These are phyloP conservation scores for Asteroscopus sphinx DNA, from an alignment of 2,888 invertebrate genomes.

Conservation along the genomic window DNA sequence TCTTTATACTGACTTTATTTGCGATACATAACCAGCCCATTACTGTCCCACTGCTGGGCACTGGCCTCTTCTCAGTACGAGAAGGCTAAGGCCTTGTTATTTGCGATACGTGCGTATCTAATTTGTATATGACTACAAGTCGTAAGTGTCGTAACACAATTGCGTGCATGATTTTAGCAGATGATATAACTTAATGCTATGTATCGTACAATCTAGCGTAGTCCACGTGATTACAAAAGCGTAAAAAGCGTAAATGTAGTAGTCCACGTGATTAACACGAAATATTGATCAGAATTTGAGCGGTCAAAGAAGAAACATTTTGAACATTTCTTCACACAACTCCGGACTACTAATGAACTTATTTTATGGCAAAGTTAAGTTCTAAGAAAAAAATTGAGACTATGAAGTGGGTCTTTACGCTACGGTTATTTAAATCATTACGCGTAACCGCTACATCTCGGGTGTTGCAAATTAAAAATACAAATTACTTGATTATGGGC, in stretches of 20 bases:
- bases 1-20: slow-evolving; percentile 19
- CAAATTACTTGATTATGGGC: slow-evolving; percentile 47
- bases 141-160: slow-evolving; percentile 24
- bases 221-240: slow-evolving; percentile 27
- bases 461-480: slow-evolving; percentile 46
- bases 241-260: slow-evolving; percentile 43
- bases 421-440: slow-evolving; percentile 55
- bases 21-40: too few relatives aligned
- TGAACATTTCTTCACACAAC: slow-evolving; percentile 15
- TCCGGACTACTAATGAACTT: slow-evolving; percentile 8
- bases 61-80: too few relatives aligned
- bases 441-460: slow-evolving; percentile 41
- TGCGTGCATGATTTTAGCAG: slow-evolving; percentile 47
- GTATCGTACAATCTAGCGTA: slow-evolving; percentile 15
- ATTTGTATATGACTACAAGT: slow-evolving; percentile 23
- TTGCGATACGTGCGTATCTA: slow-evolving; percentile 34
- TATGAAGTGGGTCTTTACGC: slow-evolving; percentile 30
- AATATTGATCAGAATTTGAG: slow-evolving; percentile 39
- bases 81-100: too few relatives aligned
- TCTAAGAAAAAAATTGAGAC: slow-evolving; percentile 24
- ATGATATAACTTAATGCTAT: slow-evolving; percentile 37
- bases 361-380: slow-evolving; percentile 10
- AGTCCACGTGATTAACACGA: too few relatives aligned
- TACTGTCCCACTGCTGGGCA: too few relatives aligned
- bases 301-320: slow-evolving; percentile 22